These are phyloP conservation scores for Gnatocerus cornutus DNA, from an alignment of 2,888 invertebrate genomes.

Conservation along the genomic window DNA sequence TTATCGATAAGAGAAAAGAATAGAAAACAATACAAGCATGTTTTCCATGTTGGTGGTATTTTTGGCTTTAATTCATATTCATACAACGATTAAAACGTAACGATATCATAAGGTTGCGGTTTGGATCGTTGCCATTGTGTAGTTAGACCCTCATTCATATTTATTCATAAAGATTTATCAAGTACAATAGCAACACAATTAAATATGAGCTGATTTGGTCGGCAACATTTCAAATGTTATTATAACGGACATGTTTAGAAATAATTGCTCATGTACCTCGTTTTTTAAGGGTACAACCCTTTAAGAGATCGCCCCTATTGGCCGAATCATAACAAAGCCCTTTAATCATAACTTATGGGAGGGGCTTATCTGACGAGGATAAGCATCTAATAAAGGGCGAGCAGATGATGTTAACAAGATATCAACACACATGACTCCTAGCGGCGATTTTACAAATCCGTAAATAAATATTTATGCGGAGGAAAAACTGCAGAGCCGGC, in stretches of 20 bases:
- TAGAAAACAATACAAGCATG: background rate
- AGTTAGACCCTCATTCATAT: conserved; percentile 50
- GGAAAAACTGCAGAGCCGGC: conserved; percentile 10
- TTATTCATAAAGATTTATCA: conserved; percentile 61
- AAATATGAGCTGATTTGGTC: conserved; percentile 62
- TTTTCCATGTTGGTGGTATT: conserved; percentile 9
- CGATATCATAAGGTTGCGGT: conserved; percentile 44
- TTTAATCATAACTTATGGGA: conserved; percentile 62
- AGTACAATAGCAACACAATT: conserved; percentile 65
- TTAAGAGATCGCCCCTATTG: conserved; percentile 55
- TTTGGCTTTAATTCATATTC: conserved; percentile 23
- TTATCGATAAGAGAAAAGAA: background rate
- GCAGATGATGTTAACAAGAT: conserved; percentile 59
- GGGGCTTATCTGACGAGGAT: conserved; percentile 52
- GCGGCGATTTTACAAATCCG: conserved; percentile 25
- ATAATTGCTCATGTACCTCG: conserved; percentile 61
- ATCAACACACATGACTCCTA: conserved; percentile 42
- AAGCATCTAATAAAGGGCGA: conserved; percentile 48
- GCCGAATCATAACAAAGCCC: conserved; percentile 58
- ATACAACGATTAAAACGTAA: conserved; percentile 42
- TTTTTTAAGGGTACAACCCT: conserved; percentile 51
- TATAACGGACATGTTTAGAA: conserved; percentile 66
- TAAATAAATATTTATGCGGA: conserved; percentile 25
- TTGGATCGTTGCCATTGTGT: conserved; percentile 33
- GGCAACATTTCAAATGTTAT: conserved; percentile 64